Percentiles rank a stretch among this genome's conserved stretches.
Conservation (phyloP, 2,888 invertebrate genomes). For the Trachelus troglodyta region DNA sequence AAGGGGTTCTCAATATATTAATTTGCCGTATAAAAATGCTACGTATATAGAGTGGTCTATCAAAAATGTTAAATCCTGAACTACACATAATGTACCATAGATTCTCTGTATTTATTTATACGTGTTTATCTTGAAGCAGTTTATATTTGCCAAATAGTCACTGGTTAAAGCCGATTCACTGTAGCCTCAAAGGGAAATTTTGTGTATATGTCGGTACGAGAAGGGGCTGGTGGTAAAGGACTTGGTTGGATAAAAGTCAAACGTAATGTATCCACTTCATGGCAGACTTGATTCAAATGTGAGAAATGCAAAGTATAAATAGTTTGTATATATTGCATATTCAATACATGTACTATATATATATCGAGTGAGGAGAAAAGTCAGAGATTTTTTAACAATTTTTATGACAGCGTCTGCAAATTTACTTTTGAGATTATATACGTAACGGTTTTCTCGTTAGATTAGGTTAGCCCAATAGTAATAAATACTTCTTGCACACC, state of each 20-base stretch:
- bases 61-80: neutral
- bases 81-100: neutral
- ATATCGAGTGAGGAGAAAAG: neutral
- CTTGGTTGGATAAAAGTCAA: neutral
- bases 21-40: neutral
- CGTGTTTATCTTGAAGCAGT: conserved; percentile 11
- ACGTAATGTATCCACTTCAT: neutral
- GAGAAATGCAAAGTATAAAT: neutral
- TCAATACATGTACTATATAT: too few species aligned
- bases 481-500: neutral
- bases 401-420: neutral
- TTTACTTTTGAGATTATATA: neutral
- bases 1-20: neutral
- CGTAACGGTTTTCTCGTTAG: neutral
- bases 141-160: conserved; percentile 26
- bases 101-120: neutral
- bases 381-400: neutral
- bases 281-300: neutral
- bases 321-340: neutral
- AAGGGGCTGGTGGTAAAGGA: neutral
- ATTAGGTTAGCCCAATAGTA: neutral
- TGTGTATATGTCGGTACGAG: neutral
- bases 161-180: conserved; percentile 23
- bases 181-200: conserved; percentile 18
- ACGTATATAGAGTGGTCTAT: neutral